These are phyloP conservation scores for Manacus vitellinus DNA, from an alignment of 2,113 vertebrate species.

Conservation along the genomic window DNA sequence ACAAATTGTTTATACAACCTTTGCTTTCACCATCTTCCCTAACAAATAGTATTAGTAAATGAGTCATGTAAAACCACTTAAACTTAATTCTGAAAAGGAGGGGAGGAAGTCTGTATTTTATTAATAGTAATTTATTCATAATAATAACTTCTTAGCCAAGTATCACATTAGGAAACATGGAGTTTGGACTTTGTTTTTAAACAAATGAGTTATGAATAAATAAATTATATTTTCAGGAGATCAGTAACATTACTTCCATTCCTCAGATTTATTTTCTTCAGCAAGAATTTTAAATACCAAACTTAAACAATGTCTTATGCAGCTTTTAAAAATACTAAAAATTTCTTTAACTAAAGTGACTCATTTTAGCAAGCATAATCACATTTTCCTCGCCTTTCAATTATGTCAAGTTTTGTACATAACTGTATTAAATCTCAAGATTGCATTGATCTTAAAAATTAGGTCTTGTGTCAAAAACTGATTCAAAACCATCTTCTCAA, in stretches of 20 bases:
- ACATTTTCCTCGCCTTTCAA: background rate
- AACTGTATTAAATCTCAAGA: background rate
- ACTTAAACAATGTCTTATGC: background rate
- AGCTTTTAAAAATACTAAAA: background rate
- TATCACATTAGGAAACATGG: background rate
- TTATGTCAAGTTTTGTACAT: background rate
- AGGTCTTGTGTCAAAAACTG: background rate
- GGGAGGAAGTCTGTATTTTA: background rate
- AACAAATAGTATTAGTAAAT: constrained; percentile 7
- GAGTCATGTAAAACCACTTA: constrained; percentile 6
- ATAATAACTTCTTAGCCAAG: background rate
- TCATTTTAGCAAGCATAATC: background rate
- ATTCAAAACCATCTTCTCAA: background rate
- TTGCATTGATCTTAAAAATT: background rate
- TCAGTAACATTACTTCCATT: background rate
- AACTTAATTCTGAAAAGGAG: background rate
- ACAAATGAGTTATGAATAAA: background rate
- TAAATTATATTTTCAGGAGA: background rate
- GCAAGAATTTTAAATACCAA: background rate
- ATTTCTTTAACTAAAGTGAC: background rate
- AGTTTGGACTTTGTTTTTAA: background rate
- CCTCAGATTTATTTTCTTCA: background rate
- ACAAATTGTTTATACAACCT: constrained; percentile 33
- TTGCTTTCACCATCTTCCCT: background rate
- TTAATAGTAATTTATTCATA: background rate